These are phyloP conservation scores for Scyliorhinus canicula DNA, from an alignment of 2,797 vertebrate genomes.

Conservation along the genomic window DNA sequence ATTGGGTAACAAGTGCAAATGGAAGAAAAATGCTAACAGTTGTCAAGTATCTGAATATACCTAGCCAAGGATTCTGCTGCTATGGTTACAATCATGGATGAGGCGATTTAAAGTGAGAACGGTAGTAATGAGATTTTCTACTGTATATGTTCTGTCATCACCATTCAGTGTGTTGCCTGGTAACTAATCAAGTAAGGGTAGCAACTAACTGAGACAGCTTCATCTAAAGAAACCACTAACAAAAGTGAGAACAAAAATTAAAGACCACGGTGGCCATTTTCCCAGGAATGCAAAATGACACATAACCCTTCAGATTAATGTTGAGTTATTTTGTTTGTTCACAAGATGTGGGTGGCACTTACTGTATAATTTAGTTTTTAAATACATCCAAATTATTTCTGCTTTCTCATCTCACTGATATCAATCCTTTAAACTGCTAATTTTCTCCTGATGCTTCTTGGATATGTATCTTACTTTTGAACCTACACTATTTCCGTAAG, in stretches of 20 bases:
- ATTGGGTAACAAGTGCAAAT: background rate
- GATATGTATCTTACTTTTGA: background rate
- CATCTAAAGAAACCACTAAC: background rate
- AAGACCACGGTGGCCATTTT: background rate
- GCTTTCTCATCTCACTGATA: background rate
- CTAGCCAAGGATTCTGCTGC: background rate
- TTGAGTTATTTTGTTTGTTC: background rate
- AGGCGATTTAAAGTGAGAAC: background rate
- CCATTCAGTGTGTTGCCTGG: slow-evolving; percentile 3
- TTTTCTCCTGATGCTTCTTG: background rate
- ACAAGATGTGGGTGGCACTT: background rate
- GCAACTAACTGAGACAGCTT: background rate
- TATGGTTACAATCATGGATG: slow-evolving; percentile 15
- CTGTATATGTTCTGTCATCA: slow-evolving; percentile 20
- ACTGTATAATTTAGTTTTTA: background rate
- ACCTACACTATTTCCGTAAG: background rate
- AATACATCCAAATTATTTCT: background rate
- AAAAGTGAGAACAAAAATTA: background rate
- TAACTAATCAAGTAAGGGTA: background rate
- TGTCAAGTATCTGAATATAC: background rate
- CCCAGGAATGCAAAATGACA: background rate
- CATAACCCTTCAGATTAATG: background rate
- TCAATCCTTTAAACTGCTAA: background rate
- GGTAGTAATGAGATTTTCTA: slow-evolving; percentile 13
- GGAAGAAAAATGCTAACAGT: background rate